Base-by-base conservation (phyloP, 2,113 vertebrate genomes). In the Pterocles gutturalis region DNA sequence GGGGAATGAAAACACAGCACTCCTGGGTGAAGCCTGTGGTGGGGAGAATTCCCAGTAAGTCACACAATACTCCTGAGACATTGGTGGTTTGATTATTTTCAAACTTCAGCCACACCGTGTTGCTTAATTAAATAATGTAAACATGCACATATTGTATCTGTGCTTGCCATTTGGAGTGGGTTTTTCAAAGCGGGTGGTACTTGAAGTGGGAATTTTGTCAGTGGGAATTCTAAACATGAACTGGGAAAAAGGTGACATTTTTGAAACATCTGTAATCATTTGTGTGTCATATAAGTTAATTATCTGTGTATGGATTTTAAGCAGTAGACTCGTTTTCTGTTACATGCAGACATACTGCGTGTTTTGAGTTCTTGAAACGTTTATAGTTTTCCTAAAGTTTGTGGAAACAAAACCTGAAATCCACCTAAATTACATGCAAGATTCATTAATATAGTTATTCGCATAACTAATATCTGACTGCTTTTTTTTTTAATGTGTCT, bases 191-290 rank as follows among this genome's bases (percentile, higher is more conserved):
- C 0, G 0, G 83, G 34, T 78, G 55, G 61, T 17, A 31, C 73
- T 83, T 36, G 51, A 81, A 91, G 55, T 16, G n/a, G 73, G 67
- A 86, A 14, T 87, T 96, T 87, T 90, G 36, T 81, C 49, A 87
- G 46, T 79, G 73, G 7, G 20, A 91, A 82, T 93, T 96, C 58
- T 70, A 92, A 87, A 86, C 57, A 64, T 72, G 76, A 92, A 83
- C 76, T 49, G 33, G 51, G 60, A 80, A 94, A 95, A 96, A 96
- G 77, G 91, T 96, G 96, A 92, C 67, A 57, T 95, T 95, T 93
- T 80, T 91, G 34, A 83, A 97, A 97, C 96, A 98, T 98, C 97
- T 97, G 96, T 89, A 96, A 97, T 96, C 90, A 89, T 96, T 98
- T 96, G 82, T 83, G 66, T 61, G 72, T 93, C 58, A 48, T 89